Percentiles rank a stretch among this genome's conserved stretches.
These are phyloP conservation scores for Otocyon megalotis DNA, from an alignment of 2,113 vertebrate species.

Conservation along the genomic window DNA sequence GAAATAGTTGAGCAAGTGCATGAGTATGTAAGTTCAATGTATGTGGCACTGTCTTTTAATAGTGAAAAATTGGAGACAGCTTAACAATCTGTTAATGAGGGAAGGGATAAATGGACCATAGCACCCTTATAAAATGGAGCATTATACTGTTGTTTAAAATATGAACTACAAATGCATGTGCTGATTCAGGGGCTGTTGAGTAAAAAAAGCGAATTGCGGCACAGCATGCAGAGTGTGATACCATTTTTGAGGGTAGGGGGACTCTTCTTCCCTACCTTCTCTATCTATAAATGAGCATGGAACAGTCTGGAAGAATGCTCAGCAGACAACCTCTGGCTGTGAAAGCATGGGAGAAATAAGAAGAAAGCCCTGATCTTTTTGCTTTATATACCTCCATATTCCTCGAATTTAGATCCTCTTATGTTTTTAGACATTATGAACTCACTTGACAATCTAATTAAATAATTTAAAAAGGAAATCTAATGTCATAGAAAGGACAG, in stretches of 20 bases:
- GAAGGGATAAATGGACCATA: not conserved
- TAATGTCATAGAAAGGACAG: not conserved
- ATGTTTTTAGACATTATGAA: not conserved
- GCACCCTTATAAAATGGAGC: not conserved
- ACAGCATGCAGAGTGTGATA: not conserved
- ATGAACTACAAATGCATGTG: not conserved
- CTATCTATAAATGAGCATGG: not conserved
- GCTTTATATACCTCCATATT: not conserved
- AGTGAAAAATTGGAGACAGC: not conserved
- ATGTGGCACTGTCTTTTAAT: not conserved
- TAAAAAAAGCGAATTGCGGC: not conserved
- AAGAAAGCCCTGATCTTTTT: conserved; percentile 12
- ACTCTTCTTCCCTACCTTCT: not conserved
- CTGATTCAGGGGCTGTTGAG: not conserved
- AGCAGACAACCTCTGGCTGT: not conserved
- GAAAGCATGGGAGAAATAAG: not conserved
- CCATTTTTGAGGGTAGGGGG: not conserved
- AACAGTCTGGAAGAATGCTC: not conserved
- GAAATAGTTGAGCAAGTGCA: not conserved
- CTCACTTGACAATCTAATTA: conserved; percentile 12
- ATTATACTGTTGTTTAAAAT: not conserved
- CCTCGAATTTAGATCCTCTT: conserved; percentile 47
- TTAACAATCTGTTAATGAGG: not conserved
- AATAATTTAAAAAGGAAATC: conserved; percentile 62
- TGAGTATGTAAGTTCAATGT: not conserved